These are phyloP conservation scores for Bombus soroeensis DNA, from an alignment of 1,140 invertebrate genomes.

Conservation along the genomic window DNA sequence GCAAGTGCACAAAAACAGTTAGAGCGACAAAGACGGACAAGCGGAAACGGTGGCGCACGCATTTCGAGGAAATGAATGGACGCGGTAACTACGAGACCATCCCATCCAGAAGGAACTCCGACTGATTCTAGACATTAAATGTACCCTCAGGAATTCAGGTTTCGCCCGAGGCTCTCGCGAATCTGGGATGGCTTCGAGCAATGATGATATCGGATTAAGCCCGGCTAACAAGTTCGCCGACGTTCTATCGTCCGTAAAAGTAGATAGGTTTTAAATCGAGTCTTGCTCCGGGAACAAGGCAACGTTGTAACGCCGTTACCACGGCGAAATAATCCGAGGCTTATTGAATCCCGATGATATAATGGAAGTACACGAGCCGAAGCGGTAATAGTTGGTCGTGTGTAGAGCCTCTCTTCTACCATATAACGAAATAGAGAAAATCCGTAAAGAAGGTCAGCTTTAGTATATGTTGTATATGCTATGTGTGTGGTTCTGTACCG, in stretches of 20 bases:
- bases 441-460: background rate
- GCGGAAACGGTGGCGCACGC: background rate
- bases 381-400: slow-evolving; percentile 43
- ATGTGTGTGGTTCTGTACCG: background rate
- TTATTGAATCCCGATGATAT: slow-evolving; percentile 57
- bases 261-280: slow-evolving; percentile 69
- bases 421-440: slow-evolving; percentile 22
- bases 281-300: slow-evolving; percentile 21
- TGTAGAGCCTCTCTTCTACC: background rate
- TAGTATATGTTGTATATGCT: background rate
- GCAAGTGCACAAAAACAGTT: background rate
- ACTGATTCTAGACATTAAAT: slow-evolving; percentile 61
- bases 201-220: slow-evolving; percentile 62
- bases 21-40: background rate
- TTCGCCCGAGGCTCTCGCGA: slow-evolving; percentile 63
- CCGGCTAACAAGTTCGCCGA: slow-evolving; percentile 53
- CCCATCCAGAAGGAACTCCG: slow-evolving; percentile 31
- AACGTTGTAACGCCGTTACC: slow-evolving; percentile 53
- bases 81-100: slow-evolving; percentile 51
- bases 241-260: slow-evolving; percentile 48
- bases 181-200: slow-evolving; percentile 68
- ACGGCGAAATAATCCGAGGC: slow-evolving; percentile 58
- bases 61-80: slow-evolving; percentile 61
- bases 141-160: slow-evolving; percentile 61
- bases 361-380: slow-evolving; percentile 49